Base-by-base conservation (phyloP, 2,888 invertebrate genomes). In the Candidula unifasciata region DNA sequence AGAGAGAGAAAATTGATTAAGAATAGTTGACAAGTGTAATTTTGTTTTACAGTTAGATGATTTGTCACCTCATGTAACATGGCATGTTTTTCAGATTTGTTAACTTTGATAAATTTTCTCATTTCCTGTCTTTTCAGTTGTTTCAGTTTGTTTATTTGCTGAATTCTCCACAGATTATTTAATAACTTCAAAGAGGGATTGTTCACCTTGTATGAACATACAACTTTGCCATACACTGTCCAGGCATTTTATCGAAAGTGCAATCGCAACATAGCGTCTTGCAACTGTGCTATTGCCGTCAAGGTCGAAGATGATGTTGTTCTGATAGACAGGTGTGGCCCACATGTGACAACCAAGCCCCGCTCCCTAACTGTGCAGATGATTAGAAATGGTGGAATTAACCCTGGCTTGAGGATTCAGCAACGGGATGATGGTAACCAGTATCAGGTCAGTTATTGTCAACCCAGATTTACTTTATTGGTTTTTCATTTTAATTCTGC, bases 111-210 rank as follows among this genome's bases (percentile, higher is more conserved):
- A n/a, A n/a, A n/a, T n/a, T n/a, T n/a, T n/a, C n/a, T n/a, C n/a
- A n/a, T n/a, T n/a, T n/a, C n/a, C n/a, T n/a, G n/a, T 54, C 57
- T 16, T 54, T 10, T 16, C 57, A 54, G 57, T 16, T 54, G 57
- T 10, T 16, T 16, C 13, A 16, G 57, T 54, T 54, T 16, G 8
- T 18, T 54, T 18, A 54, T 54, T 10, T 18, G n/a, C n/a, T n/a
- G n/a, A n/a, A n/a, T n/a, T n/a, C 52, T 52, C 52, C 52, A 8
- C 88, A 90, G 90, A 21, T 73, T 44, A 35, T 90, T 88, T 81
- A 88, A 91, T 86, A 89, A 89, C 82, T 90, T 88, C 86, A 86
- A 87, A 71, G 88, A 90, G 52, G 92, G 92, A 68, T 91, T 91
- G 80, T 92, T 91, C 86, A 86, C 88, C 13, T 86, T 92, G 82